phyloP scores from a whole-genome alignment of 2,888 invertebrate species.

The Exocentrus adspersus region DNA sequence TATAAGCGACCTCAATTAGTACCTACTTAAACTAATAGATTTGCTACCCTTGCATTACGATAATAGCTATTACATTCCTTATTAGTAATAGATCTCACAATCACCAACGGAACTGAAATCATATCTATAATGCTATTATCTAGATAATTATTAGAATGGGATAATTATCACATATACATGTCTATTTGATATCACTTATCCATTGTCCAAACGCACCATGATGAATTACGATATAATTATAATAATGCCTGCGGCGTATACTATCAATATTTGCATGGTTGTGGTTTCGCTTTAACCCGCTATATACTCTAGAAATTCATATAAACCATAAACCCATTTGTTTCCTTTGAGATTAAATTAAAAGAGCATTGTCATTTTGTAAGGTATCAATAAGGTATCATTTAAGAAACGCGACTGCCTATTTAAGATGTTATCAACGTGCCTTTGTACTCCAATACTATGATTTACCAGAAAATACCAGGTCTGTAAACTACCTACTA shows the following conservation, averaged over 20 bases:
- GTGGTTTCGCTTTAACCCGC: not conserved
- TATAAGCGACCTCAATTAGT: not conserved
- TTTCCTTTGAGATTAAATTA: too few species aligned
- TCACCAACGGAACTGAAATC: conserved; percentile 26
- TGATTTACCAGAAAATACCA: too few species aligned
- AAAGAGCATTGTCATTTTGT: too few species aligned
- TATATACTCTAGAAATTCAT: too few species aligned
- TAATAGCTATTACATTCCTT: conserved; percentile 20
- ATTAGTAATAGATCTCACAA: conserved; percentile 20
- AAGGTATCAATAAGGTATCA: too few species aligned
- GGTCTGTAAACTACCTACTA: too few species aligned
- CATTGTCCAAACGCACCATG: conserved; percentile 39
- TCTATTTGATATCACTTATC: conserved; percentile 42
- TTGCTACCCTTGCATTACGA: not conserved
- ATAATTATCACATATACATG: conserved; percentile 40
- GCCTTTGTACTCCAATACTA: too few species aligned
- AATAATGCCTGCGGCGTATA: not conserved
- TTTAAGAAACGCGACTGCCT: too few species aligned
- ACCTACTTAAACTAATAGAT: not conserved
- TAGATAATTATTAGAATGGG: conserved; percentile 31
- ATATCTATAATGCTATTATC: conserved; percentile 31
- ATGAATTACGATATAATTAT: conserved; percentile 24
- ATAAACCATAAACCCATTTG: too few species aligned
- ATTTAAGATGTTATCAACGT: too few species aligned
- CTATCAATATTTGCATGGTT: not conserved